These are phyloP conservation scores for Vulpes vulpes DNA, from an alignment of 2,113 vertebrate species.

Conservation along the genomic window DNA sequence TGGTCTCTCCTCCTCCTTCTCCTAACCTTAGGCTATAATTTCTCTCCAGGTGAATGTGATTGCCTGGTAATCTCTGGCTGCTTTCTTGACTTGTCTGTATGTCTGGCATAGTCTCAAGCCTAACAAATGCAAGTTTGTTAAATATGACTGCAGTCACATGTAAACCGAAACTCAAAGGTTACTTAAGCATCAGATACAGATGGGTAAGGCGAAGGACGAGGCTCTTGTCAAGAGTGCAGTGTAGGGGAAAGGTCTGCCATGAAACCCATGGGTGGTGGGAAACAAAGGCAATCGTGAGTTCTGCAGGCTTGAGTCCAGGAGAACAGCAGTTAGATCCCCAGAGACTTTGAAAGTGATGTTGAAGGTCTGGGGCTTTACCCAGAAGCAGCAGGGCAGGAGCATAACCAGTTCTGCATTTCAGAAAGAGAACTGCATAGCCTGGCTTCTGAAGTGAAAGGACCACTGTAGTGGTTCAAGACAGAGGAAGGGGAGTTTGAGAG, in stretches of 20 bases:
- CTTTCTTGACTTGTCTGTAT: neutral
- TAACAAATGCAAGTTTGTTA: neutral
- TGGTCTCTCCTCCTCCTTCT: neutral
- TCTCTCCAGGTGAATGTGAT: neutral
- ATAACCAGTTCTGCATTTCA: neutral
- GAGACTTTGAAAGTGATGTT: neutral
- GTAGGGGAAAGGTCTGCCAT: neutral
- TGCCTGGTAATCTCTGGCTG: neutral
- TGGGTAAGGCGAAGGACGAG: neutral
- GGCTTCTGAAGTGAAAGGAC: neutral
- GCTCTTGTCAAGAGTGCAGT: neutral
- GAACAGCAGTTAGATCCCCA: neutral
- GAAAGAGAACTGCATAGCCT: neutral
- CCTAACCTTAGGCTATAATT: neutral
- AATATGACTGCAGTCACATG: neutral
- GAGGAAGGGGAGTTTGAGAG: neutral
- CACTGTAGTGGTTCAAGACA: neutral
- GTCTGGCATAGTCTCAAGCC: neutral
- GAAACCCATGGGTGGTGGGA: neutral
- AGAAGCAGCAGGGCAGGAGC: neutral
- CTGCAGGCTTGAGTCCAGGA: neutral
- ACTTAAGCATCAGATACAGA: neutral
- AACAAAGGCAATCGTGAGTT: neutral
- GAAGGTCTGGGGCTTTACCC: neutral
- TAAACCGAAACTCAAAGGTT: neutral